A percentile compares a stretch with the other conserved stretches of the same genome.
Evolutionary conservation across 1,140 invertebrate genomes (phyloP).

Genomic region (Drosophila pallidifrons): DNA sequence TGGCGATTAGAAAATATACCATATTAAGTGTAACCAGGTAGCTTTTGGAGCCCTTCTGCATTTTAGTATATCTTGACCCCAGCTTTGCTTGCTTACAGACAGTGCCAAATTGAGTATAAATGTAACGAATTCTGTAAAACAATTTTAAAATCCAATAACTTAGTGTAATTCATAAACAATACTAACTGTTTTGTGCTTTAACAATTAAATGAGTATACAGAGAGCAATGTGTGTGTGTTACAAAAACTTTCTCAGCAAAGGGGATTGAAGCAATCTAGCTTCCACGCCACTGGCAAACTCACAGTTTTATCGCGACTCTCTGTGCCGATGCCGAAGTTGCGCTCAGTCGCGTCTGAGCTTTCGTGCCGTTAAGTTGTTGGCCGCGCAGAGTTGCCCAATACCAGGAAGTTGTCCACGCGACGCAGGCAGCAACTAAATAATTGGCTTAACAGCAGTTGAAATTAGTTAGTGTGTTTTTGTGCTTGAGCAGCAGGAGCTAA

Average conservation of each 20-base stretch:
- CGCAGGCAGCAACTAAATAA: slow-evolving; percentile 50
- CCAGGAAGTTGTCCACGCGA: slow-evolving; percentile 28
- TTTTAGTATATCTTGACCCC: too few species aligned
- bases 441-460: slow-evolving; percentile 66
- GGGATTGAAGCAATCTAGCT: not conserved
- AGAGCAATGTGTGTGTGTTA: not conserved
- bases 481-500: slow-evolving; percentile 2
- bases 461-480: slow-evolving; percentile 34
- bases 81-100: not conserved
- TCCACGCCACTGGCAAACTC: slow-evolving; percentile 26
- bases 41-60: too few species aligned
- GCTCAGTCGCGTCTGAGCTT: slow-evolving; percentile 69
- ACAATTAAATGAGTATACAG: too few species aligned
- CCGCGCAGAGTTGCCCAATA: slow-evolving; percentile 39
- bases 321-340: not conserved
- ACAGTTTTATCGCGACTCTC: slow-evolving; percentile 2
- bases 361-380: slow-evolving; percentile 70
- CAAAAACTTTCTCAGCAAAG: not conserved
- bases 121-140: not conserved
- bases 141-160: too few species aligned
- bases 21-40: too few species aligned
- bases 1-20: too few species aligned
- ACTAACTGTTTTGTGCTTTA: too few species aligned
- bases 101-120: slow-evolving; percentile 42
- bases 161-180: too few species aligned